Evolutionary conservation across 2,113 vertebrate genomes (phyloP).

Genomic region (Oceanodroma tethys): DNA sequence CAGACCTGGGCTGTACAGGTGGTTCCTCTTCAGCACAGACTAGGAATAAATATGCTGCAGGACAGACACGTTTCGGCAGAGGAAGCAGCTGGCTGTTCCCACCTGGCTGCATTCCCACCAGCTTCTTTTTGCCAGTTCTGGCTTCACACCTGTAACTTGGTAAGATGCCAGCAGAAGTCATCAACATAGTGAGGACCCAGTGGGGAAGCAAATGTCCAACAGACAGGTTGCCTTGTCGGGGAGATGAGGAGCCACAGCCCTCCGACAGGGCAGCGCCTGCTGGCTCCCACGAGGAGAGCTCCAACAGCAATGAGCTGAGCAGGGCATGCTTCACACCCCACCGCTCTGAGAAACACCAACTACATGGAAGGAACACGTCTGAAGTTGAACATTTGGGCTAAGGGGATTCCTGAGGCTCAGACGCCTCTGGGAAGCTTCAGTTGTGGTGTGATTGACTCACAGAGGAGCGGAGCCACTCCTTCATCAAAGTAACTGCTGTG

Average conservation of each 20-base stretch:
- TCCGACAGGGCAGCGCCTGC: rapidly evolving
- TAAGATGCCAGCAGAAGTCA: background rate
- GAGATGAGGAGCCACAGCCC: background rate
- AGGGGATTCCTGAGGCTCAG: background rate
- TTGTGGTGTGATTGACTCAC: background rate
- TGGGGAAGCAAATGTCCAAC: background rate
- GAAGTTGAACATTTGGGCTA: background rate
- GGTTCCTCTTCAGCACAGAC: background rate
- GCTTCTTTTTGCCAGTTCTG: background rate
- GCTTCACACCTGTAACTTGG: background rate
- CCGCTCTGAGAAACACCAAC: background rate
- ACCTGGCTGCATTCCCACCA: background rate
- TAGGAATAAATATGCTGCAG: background rate
- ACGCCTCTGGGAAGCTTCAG: background rate
- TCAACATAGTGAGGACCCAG: background rate
- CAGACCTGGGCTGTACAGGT: background rate
- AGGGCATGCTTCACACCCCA: background rate
- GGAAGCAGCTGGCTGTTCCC: background rate
- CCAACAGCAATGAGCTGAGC: background rate
- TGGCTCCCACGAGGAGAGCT: background rate
- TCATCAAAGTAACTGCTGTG: background rate
- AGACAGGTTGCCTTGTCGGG: background rate
- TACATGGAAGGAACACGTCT: background rate
- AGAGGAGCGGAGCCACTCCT: background rate
- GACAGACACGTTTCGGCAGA: background rate